phyloP scores from a whole-genome alignment of 1,140 invertebrate species.

The Solenopsis invicta region DNA sequence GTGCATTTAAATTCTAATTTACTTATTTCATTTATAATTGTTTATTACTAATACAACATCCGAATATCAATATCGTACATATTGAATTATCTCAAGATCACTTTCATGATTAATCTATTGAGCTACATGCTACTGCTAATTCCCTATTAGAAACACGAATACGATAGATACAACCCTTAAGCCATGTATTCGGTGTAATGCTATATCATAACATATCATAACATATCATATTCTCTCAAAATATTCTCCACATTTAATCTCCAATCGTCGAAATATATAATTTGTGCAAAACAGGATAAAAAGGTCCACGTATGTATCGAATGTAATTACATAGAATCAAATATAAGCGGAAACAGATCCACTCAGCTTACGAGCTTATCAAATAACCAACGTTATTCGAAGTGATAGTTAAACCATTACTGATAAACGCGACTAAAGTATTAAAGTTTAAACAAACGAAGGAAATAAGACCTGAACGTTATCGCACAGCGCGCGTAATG shows the following conservation, averaged over 20 bases:
- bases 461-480: background rate
- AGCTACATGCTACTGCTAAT: constrained; percentile 12
- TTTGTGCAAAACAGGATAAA: background rate
- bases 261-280: background rate
- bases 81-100: constrained; percentile 28
- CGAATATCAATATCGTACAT: too few relatives aligned
- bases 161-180: constrained; percentile 21
- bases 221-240: background rate
- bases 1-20: background rate
- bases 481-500: background rate
- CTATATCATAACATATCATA: background rate
- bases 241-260: background rate
- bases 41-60: background rate
- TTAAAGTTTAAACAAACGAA: background rate
- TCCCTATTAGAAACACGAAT: constrained; percentile 30
- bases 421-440: background rate
- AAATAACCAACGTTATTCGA: background rate
- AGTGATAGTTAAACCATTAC: background rate
- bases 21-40: constrained; percentile 1
- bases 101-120: constrained; percentile 37
- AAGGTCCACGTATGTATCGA: background rate
- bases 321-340: constrained; percentile 1
- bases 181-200: background rate
- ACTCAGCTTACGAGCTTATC: background rate
- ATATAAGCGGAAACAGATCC: background rate